These are phyloP conservation scores for Limnephilus rhombicus DNA, from an alignment of 2,888 invertebrate genomes.

Conservation along the genomic window DNA sequence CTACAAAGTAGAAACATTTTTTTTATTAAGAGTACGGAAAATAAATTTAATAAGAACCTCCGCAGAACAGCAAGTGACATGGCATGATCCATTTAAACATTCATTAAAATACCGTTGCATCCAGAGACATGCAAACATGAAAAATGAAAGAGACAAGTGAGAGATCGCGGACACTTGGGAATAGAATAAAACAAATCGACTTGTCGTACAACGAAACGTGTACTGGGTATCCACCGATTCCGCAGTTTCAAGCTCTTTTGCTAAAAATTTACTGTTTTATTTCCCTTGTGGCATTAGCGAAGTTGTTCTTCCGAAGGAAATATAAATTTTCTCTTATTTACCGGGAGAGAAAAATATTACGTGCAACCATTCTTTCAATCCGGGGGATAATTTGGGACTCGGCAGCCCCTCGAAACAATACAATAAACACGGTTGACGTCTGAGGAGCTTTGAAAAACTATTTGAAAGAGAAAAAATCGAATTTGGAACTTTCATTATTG, in stretches of 20 bases:
- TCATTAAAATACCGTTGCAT: not conserved
- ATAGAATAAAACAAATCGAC: conserved; percentile 2
- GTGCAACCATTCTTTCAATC: not conserved
- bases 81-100: not conserved
- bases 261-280: conserved; percentile 44
- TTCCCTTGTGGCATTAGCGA: conserved; percentile 28
- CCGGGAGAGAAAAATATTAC: conserved; percentile 4
- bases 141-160: conserved; percentile 4
- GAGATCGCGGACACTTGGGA: not conserved
- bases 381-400: not conserved
- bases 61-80: not conserved
- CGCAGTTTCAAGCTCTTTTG: conserved; percentile 5
- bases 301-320: conserved; percentile 18
- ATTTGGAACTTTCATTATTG: not conserved
- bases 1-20: not conserved
- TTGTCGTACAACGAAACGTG: conserved; percentile 8
- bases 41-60: not conserved
- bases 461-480: not conserved
- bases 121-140: not conserved
- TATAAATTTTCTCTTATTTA: conserved; percentile 33
- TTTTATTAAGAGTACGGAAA: not conserved
- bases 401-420: not conserved
- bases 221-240: conserved; percentile 12
- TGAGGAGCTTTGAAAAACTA: not conserved
- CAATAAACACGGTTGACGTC: not conserved